These are phyloP conservation scores for Drosophila robusta DNA, from an alignment of 2,888 invertebrate species.

Conservation along the genomic window DNA sequence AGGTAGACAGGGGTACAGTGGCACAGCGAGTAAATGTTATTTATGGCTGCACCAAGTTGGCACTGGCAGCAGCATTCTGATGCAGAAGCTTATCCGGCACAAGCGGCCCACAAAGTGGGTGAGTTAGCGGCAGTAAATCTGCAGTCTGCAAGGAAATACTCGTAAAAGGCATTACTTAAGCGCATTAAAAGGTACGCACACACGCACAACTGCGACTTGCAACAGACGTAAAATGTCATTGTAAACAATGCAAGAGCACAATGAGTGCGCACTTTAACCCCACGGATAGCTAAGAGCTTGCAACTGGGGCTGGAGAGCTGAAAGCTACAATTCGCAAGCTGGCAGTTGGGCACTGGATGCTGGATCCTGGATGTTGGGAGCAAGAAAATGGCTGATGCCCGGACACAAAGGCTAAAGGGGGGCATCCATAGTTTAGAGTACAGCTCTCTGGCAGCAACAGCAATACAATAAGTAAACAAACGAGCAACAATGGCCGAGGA, in stretches of 20 bases:
- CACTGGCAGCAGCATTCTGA: slow-evolving; percentile 22
- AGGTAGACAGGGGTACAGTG: slow-evolving; percentile 5
- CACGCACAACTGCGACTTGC: slow-evolving; percentile 44
- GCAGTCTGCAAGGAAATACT: slow-evolving; percentile 67
- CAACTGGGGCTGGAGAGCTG: no score
- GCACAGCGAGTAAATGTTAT: slow-evolving; percentile 70
- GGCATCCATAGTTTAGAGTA: slow-evolving; percentile 2
- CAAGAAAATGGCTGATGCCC: slow-evolving; percentile 21
- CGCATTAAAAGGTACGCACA: slow-evolving; percentile 54
- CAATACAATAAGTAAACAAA: slow-evolving; percentile 35
- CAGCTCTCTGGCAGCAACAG: slow-evolving; percentile 4
- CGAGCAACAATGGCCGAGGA: slow-evolving; percentile 44
- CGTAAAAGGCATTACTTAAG: slow-evolving; percentile 67
- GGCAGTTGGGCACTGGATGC: slow-evolving; percentile 1
- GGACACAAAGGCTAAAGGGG: slow-evolving; percentile 4
- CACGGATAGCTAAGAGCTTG: slow-evolving; percentile 26
- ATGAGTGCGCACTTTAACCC: slow-evolving; percentile 55
- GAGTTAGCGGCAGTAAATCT: slow-evolving; percentile 65
- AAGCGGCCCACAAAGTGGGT: slow-evolving; percentile 52
- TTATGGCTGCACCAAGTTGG: slow-evolving; percentile 67
- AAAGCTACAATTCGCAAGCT: slow-evolving; percentile 11
- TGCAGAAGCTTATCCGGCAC: slow-evolving; percentile 50
- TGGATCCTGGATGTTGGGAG: not conserved
- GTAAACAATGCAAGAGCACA: slow-evolving; percentile 61
- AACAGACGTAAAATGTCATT: slow-evolving; percentile 66